phyloP scores from a whole-genome alignment of 2,888 invertebrate genomes.

The Ennomos erosarius region DNA sequence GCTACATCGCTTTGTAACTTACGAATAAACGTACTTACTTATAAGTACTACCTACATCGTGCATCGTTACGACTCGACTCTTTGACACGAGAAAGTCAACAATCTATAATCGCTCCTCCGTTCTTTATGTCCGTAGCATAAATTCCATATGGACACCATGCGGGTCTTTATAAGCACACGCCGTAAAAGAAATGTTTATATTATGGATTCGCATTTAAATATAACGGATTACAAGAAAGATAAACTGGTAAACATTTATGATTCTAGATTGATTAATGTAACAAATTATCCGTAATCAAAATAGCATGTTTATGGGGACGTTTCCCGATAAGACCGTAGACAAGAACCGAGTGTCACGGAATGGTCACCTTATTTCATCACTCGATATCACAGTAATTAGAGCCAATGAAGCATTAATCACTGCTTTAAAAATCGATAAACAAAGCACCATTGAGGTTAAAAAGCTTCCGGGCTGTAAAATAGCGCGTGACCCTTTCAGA shows the following conservation, averaged over 20 bases:
- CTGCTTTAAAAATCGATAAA: conserved; percentile 30
- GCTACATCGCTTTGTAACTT: too few relatives aligned
- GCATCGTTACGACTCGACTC: too few relatives aligned
- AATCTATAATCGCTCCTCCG: conserved; percentile 15
- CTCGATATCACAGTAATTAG: too few relatives aligned
- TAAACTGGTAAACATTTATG: neutral
- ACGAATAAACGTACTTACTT: too few relatives aligned
- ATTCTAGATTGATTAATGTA: neutral
- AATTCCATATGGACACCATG: conserved; percentile 13
- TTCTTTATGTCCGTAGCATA: conserved; percentile 15
- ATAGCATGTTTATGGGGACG: too few relatives aligned
- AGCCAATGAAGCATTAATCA: conserved; percentile 1
- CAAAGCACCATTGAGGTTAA: conserved; percentile 33
- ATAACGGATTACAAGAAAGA: too few relatives aligned
- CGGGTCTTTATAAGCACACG: conserved; percentile 1
- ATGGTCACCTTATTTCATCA: too few relatives aligned
- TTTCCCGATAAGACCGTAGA: too few relatives aligned
- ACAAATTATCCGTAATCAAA: neutral
- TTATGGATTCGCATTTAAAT: too few relatives aligned
- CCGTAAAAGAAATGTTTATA: neutral
- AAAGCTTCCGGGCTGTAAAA: conserved; percentile 52
- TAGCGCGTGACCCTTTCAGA: conserved; percentile 46
- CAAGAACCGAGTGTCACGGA: too few relatives aligned
- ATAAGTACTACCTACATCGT: too few relatives aligned
- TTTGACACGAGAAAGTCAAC: conserved; percentile 13